Evolutionary conservation across 1,140 invertebrate genomes (phyloP).

Genomic region (Zelostemma sp.): DNA sequence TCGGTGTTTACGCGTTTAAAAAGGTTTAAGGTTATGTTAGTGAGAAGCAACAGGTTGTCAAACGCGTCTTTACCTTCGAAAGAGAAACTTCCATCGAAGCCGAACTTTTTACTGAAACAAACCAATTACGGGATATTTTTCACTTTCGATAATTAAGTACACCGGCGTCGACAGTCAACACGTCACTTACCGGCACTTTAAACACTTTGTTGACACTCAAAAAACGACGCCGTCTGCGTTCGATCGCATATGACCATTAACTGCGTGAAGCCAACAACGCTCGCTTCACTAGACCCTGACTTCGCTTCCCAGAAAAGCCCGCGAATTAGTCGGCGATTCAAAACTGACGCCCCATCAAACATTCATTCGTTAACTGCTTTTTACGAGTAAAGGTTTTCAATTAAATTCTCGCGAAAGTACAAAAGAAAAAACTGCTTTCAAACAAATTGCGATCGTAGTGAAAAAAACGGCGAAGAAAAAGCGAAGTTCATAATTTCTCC

Average conservation of each 20-base stretch:
- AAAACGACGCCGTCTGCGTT: neutral
- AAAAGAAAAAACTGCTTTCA: too few relatives aligned
- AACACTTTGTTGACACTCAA: neutral
- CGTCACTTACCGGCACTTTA: neutral
- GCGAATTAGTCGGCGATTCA: too few relatives aligned
- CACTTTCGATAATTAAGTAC: too few relatives aligned
- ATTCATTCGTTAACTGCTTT: too few relatives aligned
- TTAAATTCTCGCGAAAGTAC: too few relatives aligned
- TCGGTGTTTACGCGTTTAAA: neutral
- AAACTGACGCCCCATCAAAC: too few relatives aligned
- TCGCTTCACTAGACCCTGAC: too few relatives aligned
- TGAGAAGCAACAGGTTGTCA: slow-evolving; percentile 50
- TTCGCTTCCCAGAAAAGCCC: too few relatives aligned
- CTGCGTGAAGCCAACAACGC: too few relatives aligned
- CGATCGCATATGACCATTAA: too few relatives aligned
- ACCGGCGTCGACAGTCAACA: neutral
- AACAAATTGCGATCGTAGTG: neutral
- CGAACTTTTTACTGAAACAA: neutral
- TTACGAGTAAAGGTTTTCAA: too few relatives aligned
- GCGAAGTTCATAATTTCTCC: neutral
- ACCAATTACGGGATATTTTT: neutral
- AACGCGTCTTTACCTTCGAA: slow-evolving; percentile 52
- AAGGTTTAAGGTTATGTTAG: slow-evolving; percentile 50
- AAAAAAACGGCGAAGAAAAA: neutral
- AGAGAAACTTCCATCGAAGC: slow-evolving; percentile 50